phyloP scores from a whole-genome alignment of 2,113 vertebrate species.

The Hydrolagus affinis region DNA sequence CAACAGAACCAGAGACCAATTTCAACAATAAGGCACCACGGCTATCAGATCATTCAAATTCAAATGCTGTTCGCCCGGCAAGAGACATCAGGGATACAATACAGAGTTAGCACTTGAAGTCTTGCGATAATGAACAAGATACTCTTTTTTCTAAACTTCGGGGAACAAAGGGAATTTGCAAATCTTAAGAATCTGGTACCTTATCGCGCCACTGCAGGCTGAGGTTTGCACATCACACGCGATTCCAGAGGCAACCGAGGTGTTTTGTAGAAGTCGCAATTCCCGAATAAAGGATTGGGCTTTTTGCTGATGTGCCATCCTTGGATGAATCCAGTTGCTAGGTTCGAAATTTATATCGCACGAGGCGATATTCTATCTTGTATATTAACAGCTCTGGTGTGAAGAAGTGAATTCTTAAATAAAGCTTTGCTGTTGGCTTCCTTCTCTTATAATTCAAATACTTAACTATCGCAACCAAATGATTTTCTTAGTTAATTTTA shows the following conservation, averaged over 20 bases:
- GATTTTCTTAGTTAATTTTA: no score
- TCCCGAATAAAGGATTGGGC: background rate
- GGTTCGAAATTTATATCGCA: no score
- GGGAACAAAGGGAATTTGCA: background rate
- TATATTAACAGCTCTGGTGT: no score
- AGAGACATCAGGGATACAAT: background rate
- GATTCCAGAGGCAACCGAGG: background rate
- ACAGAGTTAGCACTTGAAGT: background rate
- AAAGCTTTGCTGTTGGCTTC: no score
- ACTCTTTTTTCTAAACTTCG: background rate
- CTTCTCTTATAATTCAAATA: no score
- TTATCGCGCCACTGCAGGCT: conserved; percentile 12
- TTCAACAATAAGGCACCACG: background rate
- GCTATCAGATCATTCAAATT: background rate
- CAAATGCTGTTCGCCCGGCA: background rate
- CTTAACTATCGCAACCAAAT: no score
- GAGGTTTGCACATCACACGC: background rate
- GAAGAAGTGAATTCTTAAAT: no score
- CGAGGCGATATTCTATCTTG: no score
- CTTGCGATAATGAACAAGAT: background rate
- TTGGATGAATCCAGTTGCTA: background rate
- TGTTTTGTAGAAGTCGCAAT: background rate
- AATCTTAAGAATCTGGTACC: conserved; percentile 11
- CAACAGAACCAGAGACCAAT: no score
- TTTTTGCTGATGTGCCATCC: background rate